Base-by-base conservation (phyloP, 2,888 invertebrate genomes). In the Cephonodes hylas region DNA sequence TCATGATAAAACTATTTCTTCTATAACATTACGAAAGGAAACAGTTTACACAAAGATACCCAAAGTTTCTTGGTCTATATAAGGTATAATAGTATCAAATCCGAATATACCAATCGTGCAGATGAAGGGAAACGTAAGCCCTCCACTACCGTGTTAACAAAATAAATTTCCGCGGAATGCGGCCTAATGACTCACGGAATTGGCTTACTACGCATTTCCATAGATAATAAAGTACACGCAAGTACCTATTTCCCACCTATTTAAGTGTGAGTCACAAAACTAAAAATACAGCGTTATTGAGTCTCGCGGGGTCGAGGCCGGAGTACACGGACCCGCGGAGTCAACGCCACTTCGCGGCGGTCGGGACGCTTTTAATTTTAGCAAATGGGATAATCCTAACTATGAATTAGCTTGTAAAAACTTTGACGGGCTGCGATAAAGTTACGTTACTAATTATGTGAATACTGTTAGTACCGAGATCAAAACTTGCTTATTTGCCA, bases 231-330 rank as follows among this genome's bases (percentile, higher is more conserved):
- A 70, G 62, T 63, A 64, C 42, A 34, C 66, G 61, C 58, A 61
- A 61, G 64, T 62, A 61, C 46, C 62, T 58, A 61, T 63, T 66
- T 66, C 65, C 66, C 59, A 62, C 58, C 53, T 59, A 46, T 59
- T 63, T 64, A 67, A 66, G 56, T 60, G 53, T 70, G 68, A 67
- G 64, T 66, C 68, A 69, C 61, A 53, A 61, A 57, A 70, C 74
- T 77, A 76, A 75, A 80, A 78, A 78, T 77, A 78, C 69, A 64
- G 53, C 63, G 66, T 67, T 71, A 65, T 63, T 66, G 62, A 70
- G 69, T 64, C 58, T 66, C 63, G 70, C 63, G 62, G 75, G 80
- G 80, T 80, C 79, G 81, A 78, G 82, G 79, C 74, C 79, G 74
- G 67, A 61, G 65, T 63, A 64, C 61, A 66, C 68, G 67, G 66